phyloP scores from a whole-genome alignment of 37 sponge, comb jelly and placozoan species.

The Crambe crambe region DNA sequence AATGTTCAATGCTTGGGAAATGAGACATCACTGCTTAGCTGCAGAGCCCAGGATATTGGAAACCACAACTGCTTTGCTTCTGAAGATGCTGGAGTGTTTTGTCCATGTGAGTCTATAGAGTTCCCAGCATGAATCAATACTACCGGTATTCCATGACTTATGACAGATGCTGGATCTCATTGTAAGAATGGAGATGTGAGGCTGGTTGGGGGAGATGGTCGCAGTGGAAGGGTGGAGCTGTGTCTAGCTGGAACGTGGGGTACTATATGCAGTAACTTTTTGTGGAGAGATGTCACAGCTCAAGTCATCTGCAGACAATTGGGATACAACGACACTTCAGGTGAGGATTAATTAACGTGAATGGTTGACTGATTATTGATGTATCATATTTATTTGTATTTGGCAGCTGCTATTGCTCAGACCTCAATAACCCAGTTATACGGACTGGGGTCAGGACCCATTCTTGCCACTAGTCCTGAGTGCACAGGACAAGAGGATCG shows the following conservation, averaged over 20 bases:
- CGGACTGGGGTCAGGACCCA: constrained; percentile 21
- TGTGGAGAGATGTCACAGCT: constrained; percentile 26
- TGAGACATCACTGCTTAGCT: constrained; percentile 23
- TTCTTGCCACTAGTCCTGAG: constrained; percentile 20
- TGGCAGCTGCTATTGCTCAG: constrained; percentile 1
- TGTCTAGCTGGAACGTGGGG: constrained; percentile 35
- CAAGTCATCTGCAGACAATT: constrained; percentile 33
- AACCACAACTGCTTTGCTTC: constrained; percentile 9
- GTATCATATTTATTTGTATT: neutral
- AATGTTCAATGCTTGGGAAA: constrained; percentile 13
- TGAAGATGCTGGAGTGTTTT: constrained; percentile 52
- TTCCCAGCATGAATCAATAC: neutral
- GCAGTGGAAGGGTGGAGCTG: constrained; percentile 25
- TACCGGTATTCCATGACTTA: neutral
- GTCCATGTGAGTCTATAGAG: constrained; percentile 19
- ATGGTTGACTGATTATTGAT: neutral
- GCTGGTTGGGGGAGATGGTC: neutral
- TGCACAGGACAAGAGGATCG: constrained; percentile 45
- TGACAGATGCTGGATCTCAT: constrained; percentile 5
- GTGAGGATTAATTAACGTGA: neutral
- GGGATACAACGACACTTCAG: constrained; percentile 7
- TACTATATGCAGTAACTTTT: constrained; percentile 28
- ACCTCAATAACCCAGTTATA: neutral
- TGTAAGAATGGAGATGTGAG: constrained; percentile 23
- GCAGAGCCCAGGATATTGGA: constrained; percentile 14